Evolutionary conservation across 2,113 vertebrate genomes (phyloP), one percentile per base, ranked within the genome.

Genomic region (Caranx melampygus): DNA sequence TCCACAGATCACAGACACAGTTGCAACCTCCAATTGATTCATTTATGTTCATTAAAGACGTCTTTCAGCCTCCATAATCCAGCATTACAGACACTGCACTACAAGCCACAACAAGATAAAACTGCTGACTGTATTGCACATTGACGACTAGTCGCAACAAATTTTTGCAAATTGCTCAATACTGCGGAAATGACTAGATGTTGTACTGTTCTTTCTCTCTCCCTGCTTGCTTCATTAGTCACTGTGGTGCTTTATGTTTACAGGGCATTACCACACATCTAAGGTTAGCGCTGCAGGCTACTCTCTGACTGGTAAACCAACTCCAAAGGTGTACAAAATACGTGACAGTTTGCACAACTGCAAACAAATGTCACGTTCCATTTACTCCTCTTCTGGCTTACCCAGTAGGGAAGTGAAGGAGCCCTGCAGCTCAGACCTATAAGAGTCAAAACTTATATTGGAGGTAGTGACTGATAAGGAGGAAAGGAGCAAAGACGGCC

Each of bases 161-260:
- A 79, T 54, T 64, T 72, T 78, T 60, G 12, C 12, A 65, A 72
- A 60, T 91, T 90, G 82, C 90, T 81, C 85, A 90, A 92, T 45
- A 18, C 64, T 45, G 12, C 4, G 63, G 80, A 87, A 85, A 85
- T 80, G 77, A 88, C 72, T 75, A 47, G 58, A 66, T 82, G 42
- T 12, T 70, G 35, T 20, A 13, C 42, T 52, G 63, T 77, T 86
- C 63, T 66, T 77, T 86, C 63, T 66, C 18, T 61, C 26, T 3
- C n/a, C 35, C 16, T 31, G 20, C 14, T 54, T 72, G 16, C 35
- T 79, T 72, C 55, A 74, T 73, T 37, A 6, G 47, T 69, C 40
- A 52, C 57, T 3, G 44, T 21, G 9, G 18, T 45, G n/a, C 57
- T 45, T n/a, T n/a, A 26, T 8, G 31, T 42, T 35, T 75, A 68